Percentiles rank a stretch among this genome's conserved stretches.
Conservation (phyloP, 1,140 invertebrate species). For the Polypedilum pembai region DNA sequence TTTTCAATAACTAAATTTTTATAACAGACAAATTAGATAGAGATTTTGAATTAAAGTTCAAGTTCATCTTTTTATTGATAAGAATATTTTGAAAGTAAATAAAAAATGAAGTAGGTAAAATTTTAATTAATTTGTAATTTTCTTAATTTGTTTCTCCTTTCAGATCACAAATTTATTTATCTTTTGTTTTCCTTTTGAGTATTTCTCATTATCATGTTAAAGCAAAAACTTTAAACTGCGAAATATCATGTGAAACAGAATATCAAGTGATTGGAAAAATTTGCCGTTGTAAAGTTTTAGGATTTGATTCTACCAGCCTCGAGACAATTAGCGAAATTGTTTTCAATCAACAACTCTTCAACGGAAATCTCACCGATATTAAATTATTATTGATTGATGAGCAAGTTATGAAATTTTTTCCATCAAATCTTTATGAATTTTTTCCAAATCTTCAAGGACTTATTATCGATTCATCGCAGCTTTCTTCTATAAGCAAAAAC, state of each 20-base stretch:
- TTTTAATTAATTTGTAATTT: too few relatives aligned
- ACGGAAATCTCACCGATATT: background rate
- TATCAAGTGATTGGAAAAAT: slow-evolving; percentile 4
- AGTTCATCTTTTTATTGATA: too few relatives aligned
- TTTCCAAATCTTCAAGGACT: slow-evolving; percentile 15
- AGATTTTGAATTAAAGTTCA: too few relatives aligned
- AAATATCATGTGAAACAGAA: background rate
- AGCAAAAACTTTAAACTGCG: background rate
- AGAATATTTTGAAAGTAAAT: too few relatives aligned
- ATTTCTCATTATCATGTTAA: background rate
- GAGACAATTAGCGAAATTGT: background rate
- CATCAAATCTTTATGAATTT: background rate
- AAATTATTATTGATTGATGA: background rate
- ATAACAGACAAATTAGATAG: too few relatives aligned
- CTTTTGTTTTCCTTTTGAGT: background rate
- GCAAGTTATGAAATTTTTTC: background rate
- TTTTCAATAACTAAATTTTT: too few relatives aligned
- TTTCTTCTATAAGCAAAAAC: background rate
- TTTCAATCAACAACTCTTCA: background rate
- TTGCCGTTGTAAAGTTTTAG: background rate
- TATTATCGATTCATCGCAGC: background rate
- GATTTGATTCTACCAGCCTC: background rate
- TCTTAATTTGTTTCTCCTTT: too few relatives aligned
- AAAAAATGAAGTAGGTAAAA: too few relatives aligned
- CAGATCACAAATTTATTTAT: background rate